phyloP scores from a whole-genome alignment of 1,140 invertebrate species.

The Drosophila ironensis region DNA sequence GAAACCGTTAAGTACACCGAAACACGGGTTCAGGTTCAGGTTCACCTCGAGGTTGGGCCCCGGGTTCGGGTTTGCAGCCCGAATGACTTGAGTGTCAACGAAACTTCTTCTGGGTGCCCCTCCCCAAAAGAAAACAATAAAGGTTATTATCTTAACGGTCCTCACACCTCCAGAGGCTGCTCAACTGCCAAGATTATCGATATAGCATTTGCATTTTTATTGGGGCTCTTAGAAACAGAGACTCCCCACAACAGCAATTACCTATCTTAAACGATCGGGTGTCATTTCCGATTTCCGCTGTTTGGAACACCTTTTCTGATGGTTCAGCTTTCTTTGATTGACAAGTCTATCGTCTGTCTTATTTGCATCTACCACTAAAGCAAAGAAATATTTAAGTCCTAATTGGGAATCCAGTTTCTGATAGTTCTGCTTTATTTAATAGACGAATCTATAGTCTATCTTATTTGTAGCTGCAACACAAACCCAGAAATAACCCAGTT shows the following conservation, averaged over 20 bases:
- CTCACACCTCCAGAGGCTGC: slow-evolving; percentile 18
- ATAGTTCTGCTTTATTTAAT: no score
- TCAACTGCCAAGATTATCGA: slow-evolving; percentile 26
- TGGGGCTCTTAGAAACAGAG: neutral
- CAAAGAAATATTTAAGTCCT: no score
- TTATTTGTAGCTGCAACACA: no score
- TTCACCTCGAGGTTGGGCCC: slow-evolving; percentile 30
- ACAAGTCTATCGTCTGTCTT: neutral
- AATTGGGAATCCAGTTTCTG: no score
- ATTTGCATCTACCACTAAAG: no score
- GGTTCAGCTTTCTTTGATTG: neutral
- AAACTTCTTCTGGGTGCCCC: slow-evolving; percentile 16
- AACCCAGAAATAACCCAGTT: no score
- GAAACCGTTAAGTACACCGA: slow-evolving; percentile 62
- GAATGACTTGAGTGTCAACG: slow-evolving; percentile 26
- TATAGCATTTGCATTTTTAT: slow-evolving; percentile 59
- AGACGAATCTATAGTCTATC: no score
- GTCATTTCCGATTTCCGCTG: slow-evolving; percentile 9
- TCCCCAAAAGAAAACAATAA: slow-evolving; percentile 28
- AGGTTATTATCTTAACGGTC: slow-evolving; percentile 48
- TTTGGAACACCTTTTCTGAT: neutral
- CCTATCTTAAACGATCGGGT: slow-evolving; percentile 25
- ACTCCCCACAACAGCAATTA: slow-evolving; percentile 11
- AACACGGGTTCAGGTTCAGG: slow-evolving; percentile 28
- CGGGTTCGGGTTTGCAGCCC: slow-evolving; percentile 24